These are phyloP conservation scores for Solea solea DNA, from an alignment of 2,113 vertebrate species.

Conservation along the genomic window DNA sequence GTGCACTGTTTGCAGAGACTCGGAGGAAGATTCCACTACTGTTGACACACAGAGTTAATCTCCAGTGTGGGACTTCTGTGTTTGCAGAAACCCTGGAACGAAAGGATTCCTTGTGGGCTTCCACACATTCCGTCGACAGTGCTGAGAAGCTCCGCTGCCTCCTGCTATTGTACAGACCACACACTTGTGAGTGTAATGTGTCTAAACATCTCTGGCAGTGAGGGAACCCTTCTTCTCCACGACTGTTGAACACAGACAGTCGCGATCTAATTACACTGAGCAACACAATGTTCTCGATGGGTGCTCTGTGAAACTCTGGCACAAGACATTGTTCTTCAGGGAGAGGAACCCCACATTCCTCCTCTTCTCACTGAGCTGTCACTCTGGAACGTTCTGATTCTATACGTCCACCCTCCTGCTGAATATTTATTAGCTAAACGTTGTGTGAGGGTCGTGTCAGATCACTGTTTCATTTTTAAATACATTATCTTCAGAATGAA, in stretches of 20 bases:
- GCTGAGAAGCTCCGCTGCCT: constrained; percentile 64
- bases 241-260: constrained; percentile 43
- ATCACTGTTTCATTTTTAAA: too few relatives aligned
- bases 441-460: too few relatives aligned
- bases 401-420: too few relatives aligned
- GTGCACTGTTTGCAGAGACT: constrained; percentile 50
- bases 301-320: too few relatives aligned
- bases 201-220: constrained; percentile 72
- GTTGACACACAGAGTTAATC: constrained; percentile 78
- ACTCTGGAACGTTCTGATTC: too few relatives aligned
- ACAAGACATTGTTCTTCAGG: too few relatives aligned
- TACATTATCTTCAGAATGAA: too few relatives aligned
- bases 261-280: constrained; percentile 41
- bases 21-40: constrained; percentile 68
- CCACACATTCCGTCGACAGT: constrained; percentile 77
- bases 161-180: constrained; percentile 75
- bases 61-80: constrained; percentile 70
- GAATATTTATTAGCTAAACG: too few relatives aligned
- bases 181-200: constrained; percentile 74
- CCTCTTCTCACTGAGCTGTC: too few relatives aligned
- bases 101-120: constrained; percentile 78
- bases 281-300: not conserved
- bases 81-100: constrained; percentile 81
- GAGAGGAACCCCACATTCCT: too few relatives aligned
- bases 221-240: constrained; percentile 19